phyloP scores from a whole-genome alignment of 2,797 vertebrate genomes.

The Tinamus major region DNA sequence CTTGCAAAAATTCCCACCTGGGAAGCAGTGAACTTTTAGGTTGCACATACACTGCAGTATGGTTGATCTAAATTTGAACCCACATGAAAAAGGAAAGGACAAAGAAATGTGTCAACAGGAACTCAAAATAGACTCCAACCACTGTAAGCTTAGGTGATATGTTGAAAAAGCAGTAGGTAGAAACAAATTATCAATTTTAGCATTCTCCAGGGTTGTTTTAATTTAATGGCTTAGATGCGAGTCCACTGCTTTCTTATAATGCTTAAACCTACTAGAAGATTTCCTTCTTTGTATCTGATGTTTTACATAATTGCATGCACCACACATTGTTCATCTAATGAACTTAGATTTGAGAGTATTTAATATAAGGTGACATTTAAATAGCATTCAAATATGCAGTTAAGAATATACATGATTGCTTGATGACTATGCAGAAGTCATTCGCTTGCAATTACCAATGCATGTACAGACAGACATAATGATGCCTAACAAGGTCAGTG shows the following conservation, averaged over 20 bases:
- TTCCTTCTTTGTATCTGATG: background rate
- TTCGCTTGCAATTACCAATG: background rate
- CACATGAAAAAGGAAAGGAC: background rate
- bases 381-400: slow-evolving; percentile 4
- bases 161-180: background rate
- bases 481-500: background rate
- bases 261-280: background rate
- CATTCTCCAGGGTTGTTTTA: background rate
- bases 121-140: background rate
- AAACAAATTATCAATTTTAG: background rate
- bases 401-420: background rate
- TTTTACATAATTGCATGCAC: background rate
- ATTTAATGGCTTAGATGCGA: background rate
- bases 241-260: background rate
- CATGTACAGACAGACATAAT: background rate
- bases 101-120: background rate
- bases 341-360: background rate
- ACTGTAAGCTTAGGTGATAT: background rate
- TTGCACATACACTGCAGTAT: background rate
- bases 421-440: background rate
- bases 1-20: background rate
- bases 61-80: background rate
- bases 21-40: background rate
- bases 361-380: background rate
- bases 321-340: background rate